These are phyloP conservation scores for Cygnus olor DNA, from an alignment of 2,797 vertebrate species.

Conservation along the genomic window DNA sequence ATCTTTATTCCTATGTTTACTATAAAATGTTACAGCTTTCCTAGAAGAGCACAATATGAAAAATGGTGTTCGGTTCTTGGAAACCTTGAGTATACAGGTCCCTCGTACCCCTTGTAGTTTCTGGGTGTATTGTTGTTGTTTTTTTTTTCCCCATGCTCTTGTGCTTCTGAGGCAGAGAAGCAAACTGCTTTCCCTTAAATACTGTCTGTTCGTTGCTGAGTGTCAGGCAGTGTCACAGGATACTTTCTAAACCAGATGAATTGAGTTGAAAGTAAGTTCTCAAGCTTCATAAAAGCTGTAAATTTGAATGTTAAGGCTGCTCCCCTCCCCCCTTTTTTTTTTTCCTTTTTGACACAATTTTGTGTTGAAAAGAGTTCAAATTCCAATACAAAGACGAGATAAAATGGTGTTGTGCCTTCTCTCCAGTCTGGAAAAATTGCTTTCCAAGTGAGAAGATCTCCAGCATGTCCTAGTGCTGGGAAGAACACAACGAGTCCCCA, in stretches of 20 bases:
- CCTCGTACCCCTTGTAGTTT: neutral
- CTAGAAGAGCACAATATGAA: neutral
- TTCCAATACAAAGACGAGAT: neutral
- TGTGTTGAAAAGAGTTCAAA: conserved; percentile 42
- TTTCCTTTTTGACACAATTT: conserved; percentile 20
- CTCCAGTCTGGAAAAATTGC: conserved; percentile 19
- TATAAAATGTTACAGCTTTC: neutral
- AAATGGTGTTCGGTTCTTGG: neutral
- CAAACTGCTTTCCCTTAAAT: neutral
- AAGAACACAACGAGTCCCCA: neutral
- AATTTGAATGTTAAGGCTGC: neutral
- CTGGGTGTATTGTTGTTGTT: neutral
- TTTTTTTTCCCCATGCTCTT: neutral
- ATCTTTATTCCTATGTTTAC: neutral
- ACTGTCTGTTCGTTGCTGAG: neutral
- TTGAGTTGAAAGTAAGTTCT: conserved; percentile 7
- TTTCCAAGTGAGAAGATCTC: conserved; percentile 48
- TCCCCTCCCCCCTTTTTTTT: neutral
- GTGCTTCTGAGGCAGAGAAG: neutral
- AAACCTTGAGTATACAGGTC: neutral
- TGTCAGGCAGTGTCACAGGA: neutral
- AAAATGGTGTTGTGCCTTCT: conserved; percentile 38
- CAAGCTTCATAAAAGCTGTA: conserved; percentile 23
- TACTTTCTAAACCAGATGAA: conserved; percentile 22
- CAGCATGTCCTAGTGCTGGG: conserved; percentile 7